Percentiles rank a stretch among this genome's conserved stretches.
phyloP scores from a whole-genome alignment of 2,888 invertebrate species.

The Drosophila pegasa region DNA sequence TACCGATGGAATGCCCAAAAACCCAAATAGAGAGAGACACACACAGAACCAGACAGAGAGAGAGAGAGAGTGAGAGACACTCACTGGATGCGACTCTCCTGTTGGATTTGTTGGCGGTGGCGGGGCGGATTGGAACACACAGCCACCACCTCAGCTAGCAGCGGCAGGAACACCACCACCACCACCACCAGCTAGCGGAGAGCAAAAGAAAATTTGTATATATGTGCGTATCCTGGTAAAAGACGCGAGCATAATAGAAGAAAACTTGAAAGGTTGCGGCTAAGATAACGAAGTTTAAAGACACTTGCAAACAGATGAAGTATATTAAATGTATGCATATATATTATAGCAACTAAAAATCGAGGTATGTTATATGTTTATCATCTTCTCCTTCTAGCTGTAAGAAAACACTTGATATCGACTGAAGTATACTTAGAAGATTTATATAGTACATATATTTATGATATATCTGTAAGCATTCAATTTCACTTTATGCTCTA shows the following conservation, averaged over 20 bases:
- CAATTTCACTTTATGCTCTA: no score
- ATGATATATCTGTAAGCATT: no score
- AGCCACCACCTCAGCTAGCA: conserved; percentile 42
- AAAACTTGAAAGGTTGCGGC: background rate
- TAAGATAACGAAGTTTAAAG: background rate
- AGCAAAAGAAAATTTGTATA: conserved; percentile 1
- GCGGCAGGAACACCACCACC: conserved; percentile 7
- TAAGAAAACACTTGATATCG: no score
- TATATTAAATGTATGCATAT: background rate
- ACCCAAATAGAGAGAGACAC: conserved; percentile 3
- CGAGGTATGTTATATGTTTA: no score
- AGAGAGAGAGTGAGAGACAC: background rate
- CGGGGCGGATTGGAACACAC: conserved; percentile 35
- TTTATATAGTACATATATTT: no score
- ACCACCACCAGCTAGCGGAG: conserved; percentile 19
- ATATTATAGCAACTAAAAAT: no score
- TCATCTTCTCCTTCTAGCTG: no score
- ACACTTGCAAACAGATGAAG: background rate
- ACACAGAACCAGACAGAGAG: background rate
- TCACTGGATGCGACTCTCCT: conserved; percentile 56
- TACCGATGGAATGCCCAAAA: conserved; percentile 69
- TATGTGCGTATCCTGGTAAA: conserved; percentile 32
- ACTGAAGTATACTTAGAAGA: no score
- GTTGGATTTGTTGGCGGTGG: conserved; percentile 50
- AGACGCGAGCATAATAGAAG: conserved; percentile 47